These are phyloP conservation scores for Lacanobia oleracea DNA, from an alignment of 2,888 invertebrate species.

Conservation along the genomic window DNA sequence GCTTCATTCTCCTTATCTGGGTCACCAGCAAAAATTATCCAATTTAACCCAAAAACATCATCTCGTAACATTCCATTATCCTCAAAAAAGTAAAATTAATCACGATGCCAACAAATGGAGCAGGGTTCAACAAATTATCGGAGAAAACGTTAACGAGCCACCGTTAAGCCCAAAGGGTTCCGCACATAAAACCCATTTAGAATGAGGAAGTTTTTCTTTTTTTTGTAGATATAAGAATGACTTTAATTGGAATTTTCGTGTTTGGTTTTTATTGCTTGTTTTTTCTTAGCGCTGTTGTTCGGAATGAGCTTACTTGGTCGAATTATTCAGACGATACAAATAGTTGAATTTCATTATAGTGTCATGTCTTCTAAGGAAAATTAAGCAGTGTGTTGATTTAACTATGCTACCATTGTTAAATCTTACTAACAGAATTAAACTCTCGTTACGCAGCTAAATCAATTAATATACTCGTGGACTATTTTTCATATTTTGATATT, in stretches of 20 bases:
- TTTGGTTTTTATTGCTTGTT: conserved; percentile 31
- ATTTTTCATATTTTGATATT: too few relatives aligned
- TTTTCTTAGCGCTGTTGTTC: background rate
- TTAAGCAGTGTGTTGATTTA: too few relatives aligned
- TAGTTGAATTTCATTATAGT: too few relatives aligned
- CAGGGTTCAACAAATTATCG: conserved; percentile 52
- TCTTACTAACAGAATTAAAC: too few relatives aligned
- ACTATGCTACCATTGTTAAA: too few relatives aligned
- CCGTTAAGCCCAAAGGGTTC: conserved; percentile 48
- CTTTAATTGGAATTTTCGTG: conserved; percentile 38
- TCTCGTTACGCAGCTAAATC: too few relatives aligned
- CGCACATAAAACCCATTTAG: conserved; percentile 35
- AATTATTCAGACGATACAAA: background rate
- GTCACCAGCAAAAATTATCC: conserved; percentile 25
- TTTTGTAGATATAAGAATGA: conserved; percentile 28
- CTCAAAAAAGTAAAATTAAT: conserved; percentile 43
- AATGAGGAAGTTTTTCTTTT: conserved; percentile 11
- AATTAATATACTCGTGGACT: too few relatives aligned
- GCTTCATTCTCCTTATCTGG: background rate
- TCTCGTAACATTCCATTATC: conserved; percentile 14
- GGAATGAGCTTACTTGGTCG: background rate
- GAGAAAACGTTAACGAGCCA: conserved; percentile 53
- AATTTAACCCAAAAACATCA: conserved; percentile 17
- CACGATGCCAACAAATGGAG: conserved; percentile 27
- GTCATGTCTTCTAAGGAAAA: too few relatives aligned